Evolutionary conservation across 2,888 invertebrate species (phyloP), one percentile per base, ranked within the genome.

Genomic region (Rosalia funebris): DNA sequence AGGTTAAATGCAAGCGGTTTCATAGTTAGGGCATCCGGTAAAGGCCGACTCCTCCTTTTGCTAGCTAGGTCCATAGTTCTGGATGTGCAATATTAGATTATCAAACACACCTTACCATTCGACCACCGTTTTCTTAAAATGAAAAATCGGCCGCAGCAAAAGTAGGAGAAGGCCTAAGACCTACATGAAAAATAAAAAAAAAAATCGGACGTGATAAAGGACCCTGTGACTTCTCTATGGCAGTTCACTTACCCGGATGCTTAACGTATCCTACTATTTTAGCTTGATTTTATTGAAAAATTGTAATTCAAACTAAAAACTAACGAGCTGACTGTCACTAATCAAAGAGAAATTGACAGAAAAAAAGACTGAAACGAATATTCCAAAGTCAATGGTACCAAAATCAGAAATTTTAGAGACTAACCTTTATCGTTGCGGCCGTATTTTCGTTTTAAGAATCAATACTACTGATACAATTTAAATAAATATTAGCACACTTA

Each of bases 1-100:
- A 79, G 69, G 68, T 78, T 76, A 60, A 70, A 71, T 57, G 74
- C 71, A 58, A 76, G 70, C 59, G 76, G 73, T 67, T 77, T 76
- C 62, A 75, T 70, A 62, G 72, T 75, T 41, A 63, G 57, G 77
- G 79, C 80, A 80, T 77, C 79, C 77, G 79, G 79, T 66, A 75
- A 70, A 76, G 79, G 78, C 80, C 80, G 72, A 73, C 79, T 75
- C 77, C 79, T 76, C 72, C 76, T 75, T 76, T 78, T 79, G 77
- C 77, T 70, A 65, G 70, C 71, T 69, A 69, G 71, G 71, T 74
- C 73, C 78, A 79, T 79, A 65, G 65, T 62, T 64, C 37, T 60
- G 57, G 62, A 50, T 57, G 66, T 66, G 44, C 39, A 14, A 32
- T 63, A 57, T 58, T 52, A 41, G 25, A 62, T 61, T 55, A 64